phyloP scores from a whole-genome alignment of 2,113 vertebrate species.

The Mungos mungo region DNA sequence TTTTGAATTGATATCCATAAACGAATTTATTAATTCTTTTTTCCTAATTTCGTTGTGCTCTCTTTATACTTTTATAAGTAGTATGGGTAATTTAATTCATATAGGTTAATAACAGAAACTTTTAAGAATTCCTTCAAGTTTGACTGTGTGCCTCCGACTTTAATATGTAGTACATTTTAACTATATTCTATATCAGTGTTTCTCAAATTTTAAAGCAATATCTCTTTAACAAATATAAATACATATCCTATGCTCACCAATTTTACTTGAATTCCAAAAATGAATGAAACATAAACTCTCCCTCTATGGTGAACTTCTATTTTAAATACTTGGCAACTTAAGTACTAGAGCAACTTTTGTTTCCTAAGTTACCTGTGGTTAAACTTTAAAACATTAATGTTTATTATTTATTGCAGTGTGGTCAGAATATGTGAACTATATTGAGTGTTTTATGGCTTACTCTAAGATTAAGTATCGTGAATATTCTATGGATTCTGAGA shows the following conservation, averaged over 20 bases:
- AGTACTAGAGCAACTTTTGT: background rate
- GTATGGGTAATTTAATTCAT: background rate
- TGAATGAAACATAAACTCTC: background rate
- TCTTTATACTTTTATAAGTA: background rate
- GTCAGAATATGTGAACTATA: background rate
- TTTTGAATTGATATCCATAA: background rate
- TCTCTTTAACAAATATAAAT: background rate
- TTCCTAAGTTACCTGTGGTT: background rate
- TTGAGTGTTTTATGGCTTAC: background rate
- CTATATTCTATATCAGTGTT: background rate
- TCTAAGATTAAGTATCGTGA: background rate
- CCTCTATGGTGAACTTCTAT: background rate
- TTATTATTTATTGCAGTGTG: background rate
- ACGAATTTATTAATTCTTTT: background rate
- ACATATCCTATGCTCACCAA: background rate
- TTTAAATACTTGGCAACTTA: background rate
- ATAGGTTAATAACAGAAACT: background rate
- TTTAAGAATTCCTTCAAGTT: background rate
- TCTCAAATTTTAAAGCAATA: background rate
- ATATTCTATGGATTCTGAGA: background rate
- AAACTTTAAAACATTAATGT: background rate
- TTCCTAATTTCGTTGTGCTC: background rate
- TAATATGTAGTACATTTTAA: background rate
- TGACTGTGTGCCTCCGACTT: background rate
- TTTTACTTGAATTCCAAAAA: background rate